Base-by-base conservation (phyloP, 1,140 invertebrate species). In the Drosophila watanabei region DNA sequence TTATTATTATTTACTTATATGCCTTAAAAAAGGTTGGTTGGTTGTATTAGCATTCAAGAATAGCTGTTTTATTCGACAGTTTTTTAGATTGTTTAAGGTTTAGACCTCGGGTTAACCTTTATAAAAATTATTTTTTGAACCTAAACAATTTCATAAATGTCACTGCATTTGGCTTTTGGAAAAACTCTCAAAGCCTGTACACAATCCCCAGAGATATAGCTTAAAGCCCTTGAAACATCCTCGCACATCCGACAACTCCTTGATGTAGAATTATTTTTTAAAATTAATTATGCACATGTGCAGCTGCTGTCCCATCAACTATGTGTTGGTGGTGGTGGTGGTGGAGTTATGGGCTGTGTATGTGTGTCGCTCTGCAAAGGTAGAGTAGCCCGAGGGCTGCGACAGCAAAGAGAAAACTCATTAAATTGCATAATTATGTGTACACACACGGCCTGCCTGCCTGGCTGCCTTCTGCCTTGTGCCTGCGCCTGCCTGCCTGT, bases 271-370 rank as follows among this genome's bases (percentile, higher is more conserved):
- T 89, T 76, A 85, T 90, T 82, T 85, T 77, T 86, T 65, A 68
- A 82, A 79, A 90, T 89, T 79, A 89, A 89, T 89, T 90, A 89
- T 90, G 86, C 85, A 89, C 85, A 90, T 86, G 75, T 90, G 71
- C 37, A 59, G 61, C 43, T 64, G 65, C 49, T 52, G 24, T 48
- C 45, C 45, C 16, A 52, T 43, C 64, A 68, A 48, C 24, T 24
- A 3, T 1, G 24, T 24, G 14, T n/a, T n/a, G n/a, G 43, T 18
- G 60, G 28, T 32, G 46, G 28, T 28, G 6, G 4, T n/a, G 24
- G 0, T 39, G 66, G 62, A 51, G 46, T 33, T 66, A 11, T 49
- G 45, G 18, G 14, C 7, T 33, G 51, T 14, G 18, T 52, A 5
- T n/a, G 9, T 18, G 10, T 48, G n/a, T 37, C 24, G 49, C 24